Base-by-base conservation (phyloP, 2,797 vertebrate species). In the Melanotaenia pygmaea region DNA sequence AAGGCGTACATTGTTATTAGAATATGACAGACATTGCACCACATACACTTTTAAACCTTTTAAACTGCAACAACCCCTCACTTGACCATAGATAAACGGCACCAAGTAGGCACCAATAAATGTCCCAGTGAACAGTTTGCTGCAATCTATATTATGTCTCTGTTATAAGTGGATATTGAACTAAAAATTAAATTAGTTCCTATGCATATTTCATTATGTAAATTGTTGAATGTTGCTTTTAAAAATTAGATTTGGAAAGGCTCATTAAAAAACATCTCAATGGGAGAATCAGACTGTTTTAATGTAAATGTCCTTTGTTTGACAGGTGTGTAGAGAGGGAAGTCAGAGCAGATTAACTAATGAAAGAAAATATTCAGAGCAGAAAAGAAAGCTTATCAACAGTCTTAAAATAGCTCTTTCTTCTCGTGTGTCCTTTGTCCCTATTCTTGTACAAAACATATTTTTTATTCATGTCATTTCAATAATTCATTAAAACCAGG, bases 231-330 rank as follows among this genome's bases (percentile, higher is more conserved):
- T 80, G 81, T 86, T 84, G 83, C 70, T 47, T 84, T 85, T 84
- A 75, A 77, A 78, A 79, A 69, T 43, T 77, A 77, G 85, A 66
- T 81, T 86, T 81, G 77, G 79, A 34, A 63, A 67, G 64, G 70
- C 84, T 90, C 86, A 92, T 93, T 91, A 92, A 89, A 90, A 89
- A 83, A 74, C 28, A 85, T 86, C 86, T 88, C 87, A 86, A 65
- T 89, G 79, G 87, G 72, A 79, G 76, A 87, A 83, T 87, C 56
- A 54, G 77, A 83, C 69, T 84, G 68, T 88, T 85, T 89, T 81
- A 88, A 91, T 90, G 86, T 86, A 88, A 90, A 91, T 89, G 89
- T 87, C 76, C 67, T 74, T 71, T 87, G 86, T 86, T 76, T 91
- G 91, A 92, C 91, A 91, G 91, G 86, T 91, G 84, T 38, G 62